phyloP scores from a whole-genome alignment of 2,113 vertebrate species.

The Dendropsophus ebraccatus region DNA sequence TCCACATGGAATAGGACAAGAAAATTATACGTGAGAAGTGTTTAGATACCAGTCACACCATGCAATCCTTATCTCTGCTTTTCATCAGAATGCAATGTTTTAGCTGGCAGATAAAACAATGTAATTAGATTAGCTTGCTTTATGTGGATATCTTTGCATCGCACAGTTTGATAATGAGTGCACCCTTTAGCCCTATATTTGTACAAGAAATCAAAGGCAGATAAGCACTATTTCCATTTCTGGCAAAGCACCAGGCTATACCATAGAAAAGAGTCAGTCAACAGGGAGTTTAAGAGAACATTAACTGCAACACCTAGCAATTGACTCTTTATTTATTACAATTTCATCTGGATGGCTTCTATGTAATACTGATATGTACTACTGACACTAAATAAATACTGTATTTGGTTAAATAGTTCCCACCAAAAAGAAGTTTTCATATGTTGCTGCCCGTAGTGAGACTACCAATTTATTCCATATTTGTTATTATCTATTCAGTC shows the following conservation, averaged over 20 bases:
- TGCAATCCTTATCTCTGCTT: background rate
- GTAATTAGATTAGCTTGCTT: background rate
- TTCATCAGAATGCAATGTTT: conserved; percentile 9
- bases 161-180: background rate
- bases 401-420: too few relatives aligned
- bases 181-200: background rate
- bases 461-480: too few relatives aligned
- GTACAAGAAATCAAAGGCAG: background rate
- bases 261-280: background rate
- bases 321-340: background rate
- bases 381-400: too few relatives aligned
- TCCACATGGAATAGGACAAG: conserved; percentile 11
- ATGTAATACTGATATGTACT: too few relatives aligned
- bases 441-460: too few relatives aligned
- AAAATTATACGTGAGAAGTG: background rate
- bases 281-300: background rate
- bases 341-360: background rate
- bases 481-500: too few relatives aligned
- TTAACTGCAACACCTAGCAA: background rate
- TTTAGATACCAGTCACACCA: background rate
- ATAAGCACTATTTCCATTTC: background rate
- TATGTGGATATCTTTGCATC: background rate
- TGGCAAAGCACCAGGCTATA: background rate
- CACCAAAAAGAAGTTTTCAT: too few relatives aligned
- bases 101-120: background rate